phyloP scores from a whole-genome alignment of 53 echinoderm and acorn worm genomes.

The Patiria pectinifera region DNA sequence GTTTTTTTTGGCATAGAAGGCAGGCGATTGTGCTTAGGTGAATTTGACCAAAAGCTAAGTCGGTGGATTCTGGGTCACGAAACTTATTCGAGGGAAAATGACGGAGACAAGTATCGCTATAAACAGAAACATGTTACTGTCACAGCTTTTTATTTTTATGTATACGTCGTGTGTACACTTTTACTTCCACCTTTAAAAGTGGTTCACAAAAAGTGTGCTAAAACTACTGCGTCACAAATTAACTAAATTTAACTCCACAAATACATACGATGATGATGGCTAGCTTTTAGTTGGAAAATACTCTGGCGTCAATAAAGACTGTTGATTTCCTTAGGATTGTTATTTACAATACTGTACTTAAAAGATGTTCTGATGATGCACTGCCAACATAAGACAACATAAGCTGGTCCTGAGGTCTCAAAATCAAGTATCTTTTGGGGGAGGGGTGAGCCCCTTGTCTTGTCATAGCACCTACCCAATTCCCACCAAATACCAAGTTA shows the following conservation, averaged over 20 bases:
- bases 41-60: too few species aligned
- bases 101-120: background rate
- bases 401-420: background rate
- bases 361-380: background rate
- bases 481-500: background rate
- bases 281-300: background rate
- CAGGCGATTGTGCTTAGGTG: too few species aligned
- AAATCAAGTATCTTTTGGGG: background rate
- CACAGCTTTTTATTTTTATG: background rate
- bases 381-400: background rate
- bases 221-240: conserved; percentile 20
- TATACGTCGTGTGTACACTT: conserved; percentile 27
- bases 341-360: background rate
- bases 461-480: background rate
- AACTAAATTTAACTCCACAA: background rate
- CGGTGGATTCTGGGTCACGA: background rate
- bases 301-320: background rate
- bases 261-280: background rate
- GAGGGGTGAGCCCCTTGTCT: too few species aligned
- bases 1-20: too few species aligned
- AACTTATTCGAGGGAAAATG: background rate
- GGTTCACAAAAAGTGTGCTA: conserved; percentile 33
- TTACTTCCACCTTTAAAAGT: conserved; percentile 10
- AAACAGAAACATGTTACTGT: background rate
- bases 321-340: background rate